Conservation (phyloP, 2,888 invertebrate species). For the Eristalis pertinax region DNA sequence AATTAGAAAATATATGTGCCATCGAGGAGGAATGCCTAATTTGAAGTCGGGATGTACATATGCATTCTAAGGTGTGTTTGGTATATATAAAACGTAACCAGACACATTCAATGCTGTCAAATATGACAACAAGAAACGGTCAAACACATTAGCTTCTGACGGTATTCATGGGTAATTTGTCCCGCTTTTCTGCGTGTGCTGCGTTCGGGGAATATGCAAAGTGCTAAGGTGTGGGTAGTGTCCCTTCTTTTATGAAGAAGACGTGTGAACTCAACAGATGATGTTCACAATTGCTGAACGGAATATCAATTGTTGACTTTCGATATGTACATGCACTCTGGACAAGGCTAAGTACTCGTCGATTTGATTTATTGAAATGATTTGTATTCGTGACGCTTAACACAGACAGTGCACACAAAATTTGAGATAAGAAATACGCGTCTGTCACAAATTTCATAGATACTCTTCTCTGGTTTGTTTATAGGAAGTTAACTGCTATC, state of each 20-base stretch:
- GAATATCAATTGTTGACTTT: background rate
- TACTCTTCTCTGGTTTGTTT: too few species aligned
- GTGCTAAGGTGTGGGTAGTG: background rate
- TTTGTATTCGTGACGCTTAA: background rate
- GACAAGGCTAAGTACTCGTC: background rate
- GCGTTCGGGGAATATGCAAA: background rate
- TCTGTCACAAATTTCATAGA: too few species aligned
- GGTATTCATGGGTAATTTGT: background rate
- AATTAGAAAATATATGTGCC: background rate
- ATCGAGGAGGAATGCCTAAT: background rate
- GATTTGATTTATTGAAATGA: background rate
- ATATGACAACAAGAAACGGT: background rate
- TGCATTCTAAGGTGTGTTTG: background rate
- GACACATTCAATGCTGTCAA: background rate
- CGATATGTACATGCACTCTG: background rate
- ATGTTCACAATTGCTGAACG: background rate
- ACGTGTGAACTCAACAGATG: slow-evolving; percentile 19
- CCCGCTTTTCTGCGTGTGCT: background rate
- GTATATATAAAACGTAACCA: background rate
- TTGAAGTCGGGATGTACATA: slow-evolving; percentile 2
- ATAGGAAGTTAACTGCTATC: too few species aligned
- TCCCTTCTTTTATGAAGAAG: background rate
- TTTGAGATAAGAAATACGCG: background rate
- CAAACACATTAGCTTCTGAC: background rate
- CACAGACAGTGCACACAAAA: background rate